Evolutionary conservation across 2,113 vertebrate genomes (phyloP), one percentile per base, ranked within the genome.

Genomic region (Sorex araneus): DNA sequence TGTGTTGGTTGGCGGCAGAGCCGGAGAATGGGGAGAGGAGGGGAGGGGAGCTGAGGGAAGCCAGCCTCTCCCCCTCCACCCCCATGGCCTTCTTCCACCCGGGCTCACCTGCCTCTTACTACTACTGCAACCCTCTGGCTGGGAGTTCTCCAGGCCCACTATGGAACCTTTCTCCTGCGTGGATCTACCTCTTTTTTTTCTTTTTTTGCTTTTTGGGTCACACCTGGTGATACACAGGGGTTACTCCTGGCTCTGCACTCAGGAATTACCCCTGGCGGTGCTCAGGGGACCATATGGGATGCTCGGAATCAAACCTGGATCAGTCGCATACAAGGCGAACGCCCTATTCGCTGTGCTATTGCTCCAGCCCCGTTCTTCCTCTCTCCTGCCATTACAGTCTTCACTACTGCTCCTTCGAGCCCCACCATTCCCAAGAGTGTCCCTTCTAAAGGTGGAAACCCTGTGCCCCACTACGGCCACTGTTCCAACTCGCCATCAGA

Each of bases 1-100:
- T 0, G 0, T 4, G 16, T 19, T 9, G 25, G 43, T 1, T 27
- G 21, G 45, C 0, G 1, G 1, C 9, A 32, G 71, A 50, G 34
- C 19, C 32, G 54, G 40, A 54, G 36, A 50, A 45, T 36, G 84
- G 74, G 19, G n/a, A 74, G 75, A 74, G 23, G 34, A 34, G 86
- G 11, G 13, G 57, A 15, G 1, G 60, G n/a, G 8, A 23, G 11
- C 36, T 27, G 66, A 32, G 77, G 34, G 32, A 64, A 43, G 6
- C 21, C 10, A 3, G 67, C 25, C 67, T 67, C 74, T 21, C 4
- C 6, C 18, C 19, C n/a, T 86, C 77, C 30, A 19, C n/a, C 66
- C 67, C 50, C 5, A 2, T 27, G 1, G 25, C 50, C 47, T 25
- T 27, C 27, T 8, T 23, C 81, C 74, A 1, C 4, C 30, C 16